These are phyloP conservation scores for Penelope pileata DNA, from an alignment of 2,113 vertebrate genomes.

Conservation along the genomic window DNA sequence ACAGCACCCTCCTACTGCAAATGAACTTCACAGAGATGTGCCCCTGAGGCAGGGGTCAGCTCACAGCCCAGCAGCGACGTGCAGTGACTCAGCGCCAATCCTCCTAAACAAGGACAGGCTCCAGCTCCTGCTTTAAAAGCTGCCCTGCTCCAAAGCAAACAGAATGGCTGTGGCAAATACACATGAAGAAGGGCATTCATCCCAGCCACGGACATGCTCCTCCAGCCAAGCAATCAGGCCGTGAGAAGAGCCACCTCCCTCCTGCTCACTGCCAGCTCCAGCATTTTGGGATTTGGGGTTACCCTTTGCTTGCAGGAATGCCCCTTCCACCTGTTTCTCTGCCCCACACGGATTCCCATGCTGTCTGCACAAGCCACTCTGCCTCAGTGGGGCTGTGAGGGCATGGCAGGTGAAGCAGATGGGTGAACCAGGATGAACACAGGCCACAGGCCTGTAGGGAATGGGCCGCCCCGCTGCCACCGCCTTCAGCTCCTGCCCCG, in stretches of 20 bases:
- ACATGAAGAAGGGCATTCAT: no score
- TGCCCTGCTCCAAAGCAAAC: neutral
- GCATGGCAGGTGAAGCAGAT: neutral
- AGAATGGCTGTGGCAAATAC: rapidly evolving
- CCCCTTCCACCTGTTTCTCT: neutral
- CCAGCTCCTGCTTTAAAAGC: neutral
- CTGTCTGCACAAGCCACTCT: neutral
- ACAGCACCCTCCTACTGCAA: neutral
- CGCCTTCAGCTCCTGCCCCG: rapidly evolving
- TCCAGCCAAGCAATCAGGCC: neutral
- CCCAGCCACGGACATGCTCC: neutral
- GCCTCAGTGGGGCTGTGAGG: neutral
- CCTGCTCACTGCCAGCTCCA: neutral
- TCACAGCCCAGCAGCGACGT: neutral
- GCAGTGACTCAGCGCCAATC: neutral
- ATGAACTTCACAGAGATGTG: neutral
- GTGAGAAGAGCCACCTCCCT: neutral
- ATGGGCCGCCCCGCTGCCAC: neutral
- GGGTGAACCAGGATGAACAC: neutral
- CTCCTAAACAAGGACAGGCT: neutral
- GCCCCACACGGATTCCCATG: neutral
- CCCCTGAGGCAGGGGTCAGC: neutral
- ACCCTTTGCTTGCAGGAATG: neutral
- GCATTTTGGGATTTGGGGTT: rapidly evolving
- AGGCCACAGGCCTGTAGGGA: neutral